Evolutionary conservation across 1,140 invertebrate genomes (phyloP).

Genomic region (Campoletis sonorensis): DNA sequence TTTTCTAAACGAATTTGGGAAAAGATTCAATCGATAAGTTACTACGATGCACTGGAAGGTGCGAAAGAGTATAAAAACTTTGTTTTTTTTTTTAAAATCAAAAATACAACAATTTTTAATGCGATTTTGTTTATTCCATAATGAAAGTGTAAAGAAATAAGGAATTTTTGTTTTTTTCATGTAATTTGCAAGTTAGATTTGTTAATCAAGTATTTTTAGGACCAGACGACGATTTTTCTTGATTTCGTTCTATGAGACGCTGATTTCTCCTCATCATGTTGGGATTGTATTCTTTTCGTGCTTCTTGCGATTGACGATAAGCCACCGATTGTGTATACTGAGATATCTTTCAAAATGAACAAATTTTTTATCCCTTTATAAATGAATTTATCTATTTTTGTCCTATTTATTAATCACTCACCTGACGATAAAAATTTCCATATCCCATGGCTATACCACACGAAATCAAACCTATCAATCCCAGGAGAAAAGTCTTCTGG

Average conservation of each 20-base stretch:
- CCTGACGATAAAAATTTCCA: constrained; percentile 58
- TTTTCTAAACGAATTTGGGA: too few relatives aligned
- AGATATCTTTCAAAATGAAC: constrained; percentile 54
- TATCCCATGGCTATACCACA: constrained; percentile 57
- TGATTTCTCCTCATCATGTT: constrained; percentile 48
- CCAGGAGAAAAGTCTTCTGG: constrained; percentile 53
- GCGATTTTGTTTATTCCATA: too few relatives aligned
- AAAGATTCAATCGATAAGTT: too few relatives aligned
- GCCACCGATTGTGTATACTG: constrained; percentile 59
- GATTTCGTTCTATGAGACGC: constrained; percentile 48
- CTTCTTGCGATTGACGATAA: constrained; percentile 54
- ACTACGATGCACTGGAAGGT: too few relatives aligned
- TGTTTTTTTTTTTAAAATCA: too few relatives aligned
- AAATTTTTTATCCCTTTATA: background rate
- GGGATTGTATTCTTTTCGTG: constrained; percentile 48
- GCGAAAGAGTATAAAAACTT: too few relatives aligned
- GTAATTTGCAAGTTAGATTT: too few relatives aligned
- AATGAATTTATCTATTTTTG: constrained; percentile 26
- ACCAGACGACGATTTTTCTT: constrained; percentile 39
- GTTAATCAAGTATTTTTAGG: background rate
- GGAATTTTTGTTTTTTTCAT: too few relatives aligned
- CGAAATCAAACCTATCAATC: constrained; percentile 52
- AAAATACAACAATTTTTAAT: too few relatives aligned
- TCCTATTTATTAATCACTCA: constrained; percentile 30
- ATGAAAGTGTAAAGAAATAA: too few relatives aligned